A percentile compares a stretch with the other conserved stretches of the same genome.
Conservation (phyloP, 1,140 invertebrate genomes). For the Anthonomus grandis region DNA sequence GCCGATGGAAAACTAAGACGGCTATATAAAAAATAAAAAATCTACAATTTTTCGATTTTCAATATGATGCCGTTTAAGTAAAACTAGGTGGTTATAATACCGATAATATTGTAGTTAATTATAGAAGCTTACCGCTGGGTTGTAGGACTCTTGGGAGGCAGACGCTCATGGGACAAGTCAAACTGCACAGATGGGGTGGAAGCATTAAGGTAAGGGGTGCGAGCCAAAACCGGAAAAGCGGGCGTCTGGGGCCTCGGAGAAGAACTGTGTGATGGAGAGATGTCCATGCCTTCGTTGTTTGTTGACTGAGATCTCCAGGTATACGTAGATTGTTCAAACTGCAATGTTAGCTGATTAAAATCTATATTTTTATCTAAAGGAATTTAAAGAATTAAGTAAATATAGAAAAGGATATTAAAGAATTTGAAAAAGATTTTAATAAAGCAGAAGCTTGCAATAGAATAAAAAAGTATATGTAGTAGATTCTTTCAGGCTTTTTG, state of each 20-base stretch:
- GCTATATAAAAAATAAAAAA: constrained; percentile 37
- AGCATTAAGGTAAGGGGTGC: constrained; percentile 74
- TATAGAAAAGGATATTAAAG: too few species aligned
- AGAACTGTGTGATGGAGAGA: constrained; percentile 50
- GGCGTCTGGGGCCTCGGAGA: constrained; percentile 77
- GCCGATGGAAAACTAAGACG: constrained; percentile 44
- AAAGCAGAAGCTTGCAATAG: too few species aligned
- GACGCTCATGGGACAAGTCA: constrained; percentile 55
- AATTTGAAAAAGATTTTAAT: too few species aligned
- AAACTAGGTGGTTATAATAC: constrained; percentile 2
- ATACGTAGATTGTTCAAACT: constrained; percentile 57
- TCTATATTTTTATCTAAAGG: too few species aligned
- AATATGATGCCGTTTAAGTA: too few species aligned
- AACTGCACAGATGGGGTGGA: constrained; percentile 60
- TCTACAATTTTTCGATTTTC: too few species aligned
- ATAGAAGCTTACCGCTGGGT: constrained; percentile 58
- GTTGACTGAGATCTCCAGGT: constrained; percentile 58
- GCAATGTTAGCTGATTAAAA: too few species aligned
- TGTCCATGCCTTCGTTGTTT: constrained; percentile 55
- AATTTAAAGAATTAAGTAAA: too few species aligned
- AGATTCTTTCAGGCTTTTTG: too few species aligned
- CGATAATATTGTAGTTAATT: constrained; percentile 5
- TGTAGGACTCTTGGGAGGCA: constrained; percentile 70
- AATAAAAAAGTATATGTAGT: too few species aligned
- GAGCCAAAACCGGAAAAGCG: constrained; percentile 83